phyloP scores from a whole-genome alignment of 1,140 invertebrate genomes.

The Holotrichia oblita region DNA sequence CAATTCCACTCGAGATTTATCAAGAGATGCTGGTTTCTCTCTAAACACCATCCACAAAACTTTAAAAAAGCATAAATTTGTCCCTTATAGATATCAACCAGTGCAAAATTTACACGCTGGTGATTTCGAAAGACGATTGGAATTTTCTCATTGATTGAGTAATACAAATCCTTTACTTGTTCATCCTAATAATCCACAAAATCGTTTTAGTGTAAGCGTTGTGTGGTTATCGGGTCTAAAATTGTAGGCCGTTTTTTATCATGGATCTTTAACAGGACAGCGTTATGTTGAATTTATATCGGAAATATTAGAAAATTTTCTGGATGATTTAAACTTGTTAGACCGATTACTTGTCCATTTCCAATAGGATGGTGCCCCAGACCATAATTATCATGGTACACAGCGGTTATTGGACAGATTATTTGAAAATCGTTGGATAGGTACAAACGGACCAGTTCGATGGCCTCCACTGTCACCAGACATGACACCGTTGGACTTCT shows the following conservation, averaged over 20 bases:
- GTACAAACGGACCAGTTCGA: background rate
- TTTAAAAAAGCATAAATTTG: background rate
- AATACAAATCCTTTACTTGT: background rate
- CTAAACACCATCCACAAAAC: background rate
- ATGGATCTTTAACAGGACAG: no score
- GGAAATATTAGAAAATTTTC: no score
- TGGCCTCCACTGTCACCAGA: background rate
- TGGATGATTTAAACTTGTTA: background rate
- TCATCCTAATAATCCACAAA: no score
- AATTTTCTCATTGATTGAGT: background rate
- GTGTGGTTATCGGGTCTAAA: no score
- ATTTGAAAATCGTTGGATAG: no score
- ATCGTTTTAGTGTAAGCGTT: no score
- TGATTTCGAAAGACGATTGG: no score
- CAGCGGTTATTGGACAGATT: no score
- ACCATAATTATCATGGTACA: no score
- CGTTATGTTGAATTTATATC: no score
- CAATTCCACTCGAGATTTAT: slow-evolving; percentile 1
- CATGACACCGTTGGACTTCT: background rate
- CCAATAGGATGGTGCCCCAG: background rate
- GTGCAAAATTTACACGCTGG: no score
- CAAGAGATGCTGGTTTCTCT: background rate
- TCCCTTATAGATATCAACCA: background rate
- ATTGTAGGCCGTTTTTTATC: no score
- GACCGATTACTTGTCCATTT: background rate